Conservation (phyloP, 2,888 invertebrate species). For the Stenchaetothrips biformis region DNA sequence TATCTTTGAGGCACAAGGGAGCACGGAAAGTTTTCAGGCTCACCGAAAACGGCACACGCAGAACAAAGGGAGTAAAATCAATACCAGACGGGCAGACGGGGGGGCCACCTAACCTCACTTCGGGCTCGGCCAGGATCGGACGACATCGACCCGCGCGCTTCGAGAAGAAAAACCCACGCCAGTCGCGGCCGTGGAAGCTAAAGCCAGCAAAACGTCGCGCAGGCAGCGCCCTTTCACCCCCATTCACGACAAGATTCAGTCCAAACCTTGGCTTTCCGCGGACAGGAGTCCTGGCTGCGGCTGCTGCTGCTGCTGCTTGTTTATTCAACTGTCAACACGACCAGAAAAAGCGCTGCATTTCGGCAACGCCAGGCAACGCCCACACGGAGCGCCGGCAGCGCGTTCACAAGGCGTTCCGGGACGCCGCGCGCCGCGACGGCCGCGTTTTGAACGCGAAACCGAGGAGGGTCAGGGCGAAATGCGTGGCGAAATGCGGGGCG, state of each 20-base stretch:
- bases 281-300: background rate
- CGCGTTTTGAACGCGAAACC: background rate
- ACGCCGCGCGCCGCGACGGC: background rate
- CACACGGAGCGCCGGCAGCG: background rate
- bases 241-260: background rate
- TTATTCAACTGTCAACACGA: slow-evolving; percentile 17
- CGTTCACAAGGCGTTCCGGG: background rate
- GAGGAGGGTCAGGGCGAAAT: too few relatives aligned
- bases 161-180: too few relatives aligned
- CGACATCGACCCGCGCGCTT: too few relatives aligned
- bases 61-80: slow-evolving; percentile 5
- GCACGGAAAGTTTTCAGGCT: background rate
- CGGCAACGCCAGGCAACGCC: background rate
- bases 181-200: too few relatives aligned
- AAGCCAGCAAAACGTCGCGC: too few relatives aligned
- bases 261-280: background rate
- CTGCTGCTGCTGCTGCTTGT: background rate
- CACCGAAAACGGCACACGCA: background rate
- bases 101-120: background rate
- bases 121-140: background rate
- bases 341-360: background rate
- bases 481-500: too few relatives aligned
- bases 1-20: background rate
- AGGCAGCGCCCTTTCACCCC: too few relatives aligned
- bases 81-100: slow-evolving; percentile 1